These are phyloP conservation scores for Alentia gelatinosa DNA, from an alignment of 2,888 invertebrate species.

Conservation along the genomic window DNA sequence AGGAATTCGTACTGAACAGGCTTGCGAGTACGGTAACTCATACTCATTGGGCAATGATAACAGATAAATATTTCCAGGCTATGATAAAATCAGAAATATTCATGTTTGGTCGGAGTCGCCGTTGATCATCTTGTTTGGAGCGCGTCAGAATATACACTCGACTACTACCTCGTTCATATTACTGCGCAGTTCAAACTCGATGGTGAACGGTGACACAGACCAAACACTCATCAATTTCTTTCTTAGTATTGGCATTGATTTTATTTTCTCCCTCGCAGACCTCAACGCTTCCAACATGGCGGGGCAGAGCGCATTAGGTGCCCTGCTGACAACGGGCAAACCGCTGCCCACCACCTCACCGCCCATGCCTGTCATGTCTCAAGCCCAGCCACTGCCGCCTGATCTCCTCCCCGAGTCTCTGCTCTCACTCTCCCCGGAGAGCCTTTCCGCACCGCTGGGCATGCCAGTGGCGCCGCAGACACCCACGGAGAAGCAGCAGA, in stretches of 20 bases:
- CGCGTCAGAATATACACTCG: no score
- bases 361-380: constrained; percentile 49
- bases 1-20: no score
- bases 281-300: not conserved
- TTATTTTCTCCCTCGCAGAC: not conserved
- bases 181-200: no score
- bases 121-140: not conserved
- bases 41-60: no score
- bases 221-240: no score
- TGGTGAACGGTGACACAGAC: no score
- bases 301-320: constrained; percentile 58
- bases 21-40: no score
- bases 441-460: not conserved
- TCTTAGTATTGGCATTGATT: no score
- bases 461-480: constrained; percentile 40
- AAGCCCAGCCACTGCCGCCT: not conserved
- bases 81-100: no score
- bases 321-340: constrained; percentile 59
- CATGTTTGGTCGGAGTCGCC: not conserved
- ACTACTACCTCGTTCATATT: no score
- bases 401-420: not conserved
- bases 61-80: no score
- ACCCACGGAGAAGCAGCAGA: constrained; percentile 42
- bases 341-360: constrained; percentile 49
- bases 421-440: constrained; percentile 8